phyloP scores from a whole-genome alignment of 1,140 invertebrate species.

The Aphaenogaster rudis region DNA sequence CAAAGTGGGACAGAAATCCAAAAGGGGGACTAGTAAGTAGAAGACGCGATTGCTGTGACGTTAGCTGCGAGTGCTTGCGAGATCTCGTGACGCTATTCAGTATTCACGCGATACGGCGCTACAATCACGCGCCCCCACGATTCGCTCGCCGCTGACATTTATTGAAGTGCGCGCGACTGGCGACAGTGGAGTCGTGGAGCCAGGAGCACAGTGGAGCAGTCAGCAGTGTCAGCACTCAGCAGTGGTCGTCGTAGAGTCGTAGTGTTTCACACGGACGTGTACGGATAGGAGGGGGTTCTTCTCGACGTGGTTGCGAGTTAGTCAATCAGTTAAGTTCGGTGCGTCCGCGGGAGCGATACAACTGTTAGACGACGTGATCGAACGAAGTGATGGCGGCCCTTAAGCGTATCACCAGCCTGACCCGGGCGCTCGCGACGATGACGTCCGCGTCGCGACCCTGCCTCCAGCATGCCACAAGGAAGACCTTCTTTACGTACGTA shows the following conservation, averaged over 20 bases:
- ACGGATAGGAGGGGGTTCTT: neutral
- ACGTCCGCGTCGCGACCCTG: slow-evolving; percentile 64
- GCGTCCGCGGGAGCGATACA: neutral
- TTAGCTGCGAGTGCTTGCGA: neutral
- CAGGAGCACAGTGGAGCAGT: too few species aligned
- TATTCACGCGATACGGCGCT: neutral
- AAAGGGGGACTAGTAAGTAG: neutral
- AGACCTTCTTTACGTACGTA: slow-evolving; percentile 87
- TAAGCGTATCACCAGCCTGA: slow-evolving; percentile 79
- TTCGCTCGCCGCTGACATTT: neutral
- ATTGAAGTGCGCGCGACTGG: neutral
- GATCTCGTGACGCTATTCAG: too few species aligned
- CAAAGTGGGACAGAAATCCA: too few species aligned
- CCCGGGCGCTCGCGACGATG: slow-evolving; percentile 76
- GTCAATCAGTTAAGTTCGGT: neutral
- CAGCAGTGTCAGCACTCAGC: too few species aligned
- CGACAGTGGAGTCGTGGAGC: neutral
- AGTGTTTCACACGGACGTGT: neutral
- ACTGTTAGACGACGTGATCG: slow-evolving; percentile 25
- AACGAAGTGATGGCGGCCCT: slow-evolving; percentile 81
- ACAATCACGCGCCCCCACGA: neutral
- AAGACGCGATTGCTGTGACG: neutral
- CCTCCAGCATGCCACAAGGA: slow-evolving; percentile 78
- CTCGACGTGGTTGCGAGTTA: neutral
- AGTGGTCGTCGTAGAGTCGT: neutral